A percentile compares a stretch with the other conserved stretches of the same genome.
These are phyloP conservation scores for Podiceps cristatus DNA, from an alignment of 2,113 vertebrate species.

Conservation along the genomic window DNA sequence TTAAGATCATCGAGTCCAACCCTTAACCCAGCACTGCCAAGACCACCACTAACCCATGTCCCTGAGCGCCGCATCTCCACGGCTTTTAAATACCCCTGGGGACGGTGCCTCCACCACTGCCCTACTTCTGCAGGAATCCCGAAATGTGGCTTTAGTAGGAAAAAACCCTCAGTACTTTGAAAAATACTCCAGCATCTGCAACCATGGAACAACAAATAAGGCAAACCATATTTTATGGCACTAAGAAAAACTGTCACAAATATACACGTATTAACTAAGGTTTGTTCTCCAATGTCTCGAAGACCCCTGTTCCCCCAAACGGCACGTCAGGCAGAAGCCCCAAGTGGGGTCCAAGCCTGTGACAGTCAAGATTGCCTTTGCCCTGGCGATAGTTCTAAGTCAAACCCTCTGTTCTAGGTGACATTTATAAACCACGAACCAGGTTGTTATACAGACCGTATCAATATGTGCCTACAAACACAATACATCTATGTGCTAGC, in stretches of 20 bases:
- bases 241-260: neutral
- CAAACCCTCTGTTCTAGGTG: neutral
- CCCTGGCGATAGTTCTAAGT: neutral
- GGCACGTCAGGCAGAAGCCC: neutral
- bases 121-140: neutral
- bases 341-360: no score
- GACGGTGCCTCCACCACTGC: no score
- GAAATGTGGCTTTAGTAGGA: neutral
- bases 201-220: neutral
- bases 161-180: neutral
- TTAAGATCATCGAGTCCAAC: no score
- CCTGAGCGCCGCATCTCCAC: no score
- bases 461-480: neutral
- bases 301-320: fast-evolving
- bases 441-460: fast-evolving
- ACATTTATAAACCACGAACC: no score
- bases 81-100: no score
- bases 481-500: neutral
- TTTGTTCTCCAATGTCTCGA: neutral
- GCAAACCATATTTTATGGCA: fast-evolving
- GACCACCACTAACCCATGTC: no score
- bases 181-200: neutral
- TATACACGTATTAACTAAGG: fast-evolving
- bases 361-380: no score
- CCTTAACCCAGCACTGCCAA: no score